Conservation (phyloP, 1,140 invertebrate genomes). For the Pogonomyrmex barbatus region DNA sequence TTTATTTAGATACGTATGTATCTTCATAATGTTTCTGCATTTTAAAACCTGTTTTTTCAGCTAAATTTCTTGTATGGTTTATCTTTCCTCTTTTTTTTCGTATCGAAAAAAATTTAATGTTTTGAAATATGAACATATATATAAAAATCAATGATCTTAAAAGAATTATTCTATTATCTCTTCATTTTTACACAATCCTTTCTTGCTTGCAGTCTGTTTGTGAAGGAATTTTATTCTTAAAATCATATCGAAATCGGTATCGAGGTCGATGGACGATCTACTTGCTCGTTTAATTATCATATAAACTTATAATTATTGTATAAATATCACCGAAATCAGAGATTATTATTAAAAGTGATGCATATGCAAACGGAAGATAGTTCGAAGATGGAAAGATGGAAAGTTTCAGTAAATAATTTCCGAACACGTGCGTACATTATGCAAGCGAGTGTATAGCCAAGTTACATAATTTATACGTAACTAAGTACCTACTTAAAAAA, state of each 20-base stretch:
- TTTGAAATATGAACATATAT: neutral
- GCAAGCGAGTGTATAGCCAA: conserved; percentile 32
- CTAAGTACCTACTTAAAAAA: conserved; percentile 26
- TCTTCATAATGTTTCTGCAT: neutral
- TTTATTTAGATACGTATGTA: neutral
- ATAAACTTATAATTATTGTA: neutral
- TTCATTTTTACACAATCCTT: neutral
- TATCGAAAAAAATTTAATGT: neutral
- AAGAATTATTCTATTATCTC: neutral
- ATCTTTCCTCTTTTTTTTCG: too few relatives aligned
- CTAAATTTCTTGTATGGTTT: too few relatives aligned
- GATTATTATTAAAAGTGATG: neutral
- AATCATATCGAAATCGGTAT: neutral
- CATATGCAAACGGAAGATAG: conserved; percentile 10
- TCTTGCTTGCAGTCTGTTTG: neutral
- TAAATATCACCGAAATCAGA: neutral
- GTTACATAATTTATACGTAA: conserved; percentile 65
- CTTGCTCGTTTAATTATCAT: neutral
- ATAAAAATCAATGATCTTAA: neutral
- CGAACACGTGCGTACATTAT: conserved; percentile 38
- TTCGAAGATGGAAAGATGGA: conserved; percentile 27
- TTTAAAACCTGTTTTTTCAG: neutral
- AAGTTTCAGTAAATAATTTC: conserved; percentile 43
- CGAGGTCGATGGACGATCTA: conserved; percentile 20
- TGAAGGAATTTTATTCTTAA: neutral